A percentile compares a stretch with the other conserved stretches of the same genome.
phyloP scores from a whole-genome alignment of 2,113 vertebrate species.

The Lethenteron camtschaticum region DNA sequence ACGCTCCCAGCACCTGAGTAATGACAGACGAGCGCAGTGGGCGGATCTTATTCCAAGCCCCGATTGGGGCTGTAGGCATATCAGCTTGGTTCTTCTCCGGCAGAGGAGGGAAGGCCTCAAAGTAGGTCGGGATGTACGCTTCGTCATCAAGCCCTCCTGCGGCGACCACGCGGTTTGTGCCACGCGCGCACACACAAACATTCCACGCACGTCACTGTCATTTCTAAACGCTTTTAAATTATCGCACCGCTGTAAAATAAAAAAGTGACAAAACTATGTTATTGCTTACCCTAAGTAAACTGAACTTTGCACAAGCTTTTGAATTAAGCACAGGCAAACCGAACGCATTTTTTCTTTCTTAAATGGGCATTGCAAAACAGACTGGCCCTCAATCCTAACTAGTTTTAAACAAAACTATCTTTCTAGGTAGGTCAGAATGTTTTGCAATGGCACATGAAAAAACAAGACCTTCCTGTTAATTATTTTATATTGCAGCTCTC shows the following conservation, averaged over 20 bases:
- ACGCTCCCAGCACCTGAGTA: constrained; percentile 48
- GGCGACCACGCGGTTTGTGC: constrained; percentile 26
- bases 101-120: constrained; percentile 94
- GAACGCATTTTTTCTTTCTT: neutral
- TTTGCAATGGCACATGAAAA: too few relatives aligned
- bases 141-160: constrained; percentile 59
- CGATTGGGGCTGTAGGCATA: constrained; percentile 45
- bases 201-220: neutral
- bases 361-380: too few relatives aligned
- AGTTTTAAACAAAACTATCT: too few relatives aligned
- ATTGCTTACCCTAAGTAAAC: neutral
- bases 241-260: neutral
- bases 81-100: constrained; percentile 78
- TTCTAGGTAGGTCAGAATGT: too few relatives aligned
- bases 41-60: constrained; percentile 82
- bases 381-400: too few relatives aligned
- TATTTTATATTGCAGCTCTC: too few relatives aligned
- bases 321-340: neutral
- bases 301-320: neutral
- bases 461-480: too few relatives aligned
- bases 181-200: neutral
- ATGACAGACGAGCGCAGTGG: constrained; percentile 90
- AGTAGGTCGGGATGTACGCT: constrained; percentile 82
- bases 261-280: neutral
- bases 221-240: neutral